Evolutionary conservation across 2,797 vertebrate genomes (phyloP).

Genomic region (Octomys mimax): DNA sequence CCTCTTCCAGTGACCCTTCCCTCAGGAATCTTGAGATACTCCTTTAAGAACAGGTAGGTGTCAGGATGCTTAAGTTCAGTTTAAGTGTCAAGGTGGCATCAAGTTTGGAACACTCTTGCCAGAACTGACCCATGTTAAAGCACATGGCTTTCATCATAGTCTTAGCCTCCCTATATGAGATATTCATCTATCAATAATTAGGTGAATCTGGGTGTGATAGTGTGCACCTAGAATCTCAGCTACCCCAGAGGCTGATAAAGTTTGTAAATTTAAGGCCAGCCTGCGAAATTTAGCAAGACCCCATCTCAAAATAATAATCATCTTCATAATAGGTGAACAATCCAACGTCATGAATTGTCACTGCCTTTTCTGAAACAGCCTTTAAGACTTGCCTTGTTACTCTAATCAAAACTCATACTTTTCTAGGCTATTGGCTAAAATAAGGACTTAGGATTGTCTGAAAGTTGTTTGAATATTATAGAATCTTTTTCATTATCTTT

Average conservation of each 20-base stretch:
- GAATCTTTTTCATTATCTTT: neutral
- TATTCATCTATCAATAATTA: constrained; percentile 21
- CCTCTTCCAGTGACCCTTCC: neutral
- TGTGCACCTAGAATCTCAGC: neutral
- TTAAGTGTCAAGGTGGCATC: constrained; percentile 17
- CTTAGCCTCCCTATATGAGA: neutral
- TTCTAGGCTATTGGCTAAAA: constrained; percentile 47
- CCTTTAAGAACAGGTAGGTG: constrained; percentile 53
- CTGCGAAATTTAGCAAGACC: neutral
- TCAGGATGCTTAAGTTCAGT: neutral
- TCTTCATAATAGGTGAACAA: neutral
- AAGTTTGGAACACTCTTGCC: neutral
- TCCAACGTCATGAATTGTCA: neutral
- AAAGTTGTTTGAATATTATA: constrained; percentile 21
- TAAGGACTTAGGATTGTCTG: constrained; percentile 25
- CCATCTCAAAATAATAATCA: neutral
- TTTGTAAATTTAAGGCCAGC: neutral
- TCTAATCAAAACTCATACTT: constrained; percentile 39
- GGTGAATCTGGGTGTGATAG: neutral
- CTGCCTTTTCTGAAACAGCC: constrained; percentile 19
- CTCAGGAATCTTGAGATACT: constrained; percentile 25
- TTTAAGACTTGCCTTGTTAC: constrained; percentile 17
- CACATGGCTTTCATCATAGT: neutral
- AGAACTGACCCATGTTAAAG: constrained; percentile 14
- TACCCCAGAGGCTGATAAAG: neutral